Base-by-base conservation (phyloP, 2,113 vertebrate genomes). In the Eupsittula cactorum region DNA sequence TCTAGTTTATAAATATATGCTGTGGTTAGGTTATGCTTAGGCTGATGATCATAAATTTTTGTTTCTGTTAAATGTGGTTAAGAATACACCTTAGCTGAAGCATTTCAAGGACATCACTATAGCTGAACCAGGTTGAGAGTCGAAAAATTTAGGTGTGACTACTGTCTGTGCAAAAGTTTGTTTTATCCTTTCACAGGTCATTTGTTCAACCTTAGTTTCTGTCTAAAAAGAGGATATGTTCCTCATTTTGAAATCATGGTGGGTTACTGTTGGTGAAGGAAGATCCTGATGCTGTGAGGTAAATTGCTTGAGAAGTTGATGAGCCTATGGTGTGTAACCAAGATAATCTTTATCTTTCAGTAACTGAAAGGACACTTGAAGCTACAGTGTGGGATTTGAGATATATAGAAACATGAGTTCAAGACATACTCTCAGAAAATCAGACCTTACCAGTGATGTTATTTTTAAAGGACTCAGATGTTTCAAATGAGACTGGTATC, bases 331-430 rank as follows among this genome's bases (percentile, higher is more conserved):
- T 70, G 63, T 94, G 79, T 90, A 94, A 80, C 79, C 75, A 83
- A 90, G 88, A 83, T 96, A 85, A 90, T 76, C 62, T 55, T 95
- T 90, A 77, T 95, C 92, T 93, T 93, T 86, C 79, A 78, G 76
- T 88, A 52, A 57, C 77, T 83, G 79, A 69, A 84, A 94, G 90
- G 88, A 59, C 25, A 4, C 62, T 46, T 64, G 82, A 77, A 93
- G 85, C 68, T 90, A 67, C 75, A 55, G 23, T 60, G 73, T 78
- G 55, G 85, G 93, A 94, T 90, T 96, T 96, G 89, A 89, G 93
- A 95, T 94, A 88, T 95, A 90, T 47, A 95, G 89, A 93, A 94
- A n/a, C 64, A 37, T 12, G 64, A 93, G 50, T 94, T 90, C 71
- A 90, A 83, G 82, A 35, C 37, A 53, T 31, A 37, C n/a, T 84